Evolutionary conservation across 1,140 invertebrate species (phyloP), one percentile per base, ranked within the genome.

Genomic region (Drosophila jambulina): DNA sequence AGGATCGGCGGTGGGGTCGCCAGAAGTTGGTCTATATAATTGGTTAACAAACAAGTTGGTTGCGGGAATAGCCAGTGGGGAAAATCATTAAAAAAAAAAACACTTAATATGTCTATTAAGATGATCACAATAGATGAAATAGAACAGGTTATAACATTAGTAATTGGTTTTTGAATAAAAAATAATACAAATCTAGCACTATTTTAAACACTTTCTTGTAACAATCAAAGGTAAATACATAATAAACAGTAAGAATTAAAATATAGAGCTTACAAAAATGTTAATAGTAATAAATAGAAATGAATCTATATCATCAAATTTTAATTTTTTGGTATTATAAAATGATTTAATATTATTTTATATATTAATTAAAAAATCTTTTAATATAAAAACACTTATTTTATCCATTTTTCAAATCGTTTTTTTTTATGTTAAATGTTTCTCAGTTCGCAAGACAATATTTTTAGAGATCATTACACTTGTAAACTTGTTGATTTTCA

Each of bases 1-100:
- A 61, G 67, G 74, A 75, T 67, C 32, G 56, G 21, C n/a, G 12
- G 2, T 13, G n/a, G 29, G 36, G 29, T 19, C 13, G 27, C 32
- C 74, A 59, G 36, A 77, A 77, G 62, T 58, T 48, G 71, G 71
- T 76, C 74, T 59, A 76, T 58, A 76, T 65, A 65, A 75, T 76
- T 75, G 74, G 74, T 76, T 76, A 72, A 71, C 53, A 72, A 72
- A 72, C 67, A 72, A 71, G 36, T 71, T 49, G 23, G 65, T 71
- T 27, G 34, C 13, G 42, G 32, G n/a, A 29, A 17, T 59, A 49
- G 67, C 23, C 69, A 42, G 32, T 53, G 62, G 34, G 17, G 19
- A 15, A 56, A 45, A n/a, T 27, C 1, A 6, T 3, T 8, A 27
- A 27, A 27, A n/a, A n/a, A 17, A 27, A 15, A 13, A 10, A 3